Evolutionary conservation across 2,888 invertebrate species (phyloP), one percentile per base, ranked within the genome.

Genomic region (Desoria tigrina): DNA sequence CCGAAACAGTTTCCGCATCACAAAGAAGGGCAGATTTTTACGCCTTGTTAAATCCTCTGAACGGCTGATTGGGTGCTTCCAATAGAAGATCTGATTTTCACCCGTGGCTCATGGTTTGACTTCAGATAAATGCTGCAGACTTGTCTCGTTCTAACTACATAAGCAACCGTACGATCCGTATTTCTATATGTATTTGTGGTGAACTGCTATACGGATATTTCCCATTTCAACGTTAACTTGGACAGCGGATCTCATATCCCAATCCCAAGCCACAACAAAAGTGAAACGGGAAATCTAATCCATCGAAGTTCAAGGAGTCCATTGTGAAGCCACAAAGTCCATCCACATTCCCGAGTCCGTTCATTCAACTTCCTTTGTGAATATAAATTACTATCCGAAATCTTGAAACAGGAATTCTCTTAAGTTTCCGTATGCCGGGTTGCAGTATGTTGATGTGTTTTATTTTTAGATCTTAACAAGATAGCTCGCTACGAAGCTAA

Each of bases 51-150:
- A 64, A 63, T 64, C 65, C 67, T 49, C 18, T 27, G 62, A 68
- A 73, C 72, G 72, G 68, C 69, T 72, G 73, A 71, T 72, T 72
- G 69, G 66, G 65, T 72, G 63, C 65, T 70, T 61, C 63, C 65
- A 71, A 68, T 68, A 63, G 63, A 64, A 71, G 68, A 74, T 73
- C 65, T 71, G 71, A 68, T 74, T 74, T 74, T 71, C 74, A 73
- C 71, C 67, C 68, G 65, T 61, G 45, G 42, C 56, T 57, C 56
- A 57, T 42, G 42, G 39, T 42, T 55, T 6, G 56, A 57, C 56
- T 57, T 23, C 21, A 21, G 37, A 57, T 24, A 23, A 18, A 42
- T 32, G 32, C 32, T 32, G 4, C 32, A 32, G 11, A 32, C 32
- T 32, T 32, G 32, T 32, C 32, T 32, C 32, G 6, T 11, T 32